A percentile compares a stretch with the other conserved stretches of the same genome.
phyloP scores from a whole-genome alignment of 2,113 vertebrate genomes.

The Myotis brandtii region DNA sequence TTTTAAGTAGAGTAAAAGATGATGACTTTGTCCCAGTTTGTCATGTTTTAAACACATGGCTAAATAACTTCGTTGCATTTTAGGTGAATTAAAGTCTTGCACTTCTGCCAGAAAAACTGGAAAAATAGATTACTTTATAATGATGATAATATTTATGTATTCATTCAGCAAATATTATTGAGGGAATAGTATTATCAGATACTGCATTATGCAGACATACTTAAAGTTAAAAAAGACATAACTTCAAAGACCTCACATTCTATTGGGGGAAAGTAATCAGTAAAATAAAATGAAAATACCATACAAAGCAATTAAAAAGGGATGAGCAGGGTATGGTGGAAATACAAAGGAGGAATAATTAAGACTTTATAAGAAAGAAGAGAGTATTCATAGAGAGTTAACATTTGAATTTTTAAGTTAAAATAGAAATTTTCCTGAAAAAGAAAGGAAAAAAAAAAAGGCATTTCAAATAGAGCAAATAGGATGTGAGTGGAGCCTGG shows the following conservation, averaged over 20 bases:
- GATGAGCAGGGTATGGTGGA: too few relatives aligned
- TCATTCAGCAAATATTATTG: slow-evolving; percentile 23
- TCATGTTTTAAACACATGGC: slow-evolving; percentile 20
- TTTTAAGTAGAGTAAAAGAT: slow-evolving; percentile 34
- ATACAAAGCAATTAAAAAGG: neutral
- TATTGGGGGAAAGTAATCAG: neutral
- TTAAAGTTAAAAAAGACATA: neutral
- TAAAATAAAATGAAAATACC: neutral
- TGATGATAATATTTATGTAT: slow-evolving; percentile 1
- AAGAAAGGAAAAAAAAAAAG: neutral
- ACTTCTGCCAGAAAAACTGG: neutral
- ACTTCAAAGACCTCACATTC: neutral
- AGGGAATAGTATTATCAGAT: neutral
- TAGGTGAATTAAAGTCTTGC: neutral
- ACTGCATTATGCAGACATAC: neutral
- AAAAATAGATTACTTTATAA: slow-evolving; percentile 24
- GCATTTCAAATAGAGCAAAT: neutral
- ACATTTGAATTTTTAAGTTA: slow-evolving; percentile 13
- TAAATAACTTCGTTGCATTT: slow-evolving; percentile 27
- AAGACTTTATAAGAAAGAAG: neutral
- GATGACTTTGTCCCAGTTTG: slow-evolving; percentile 15
- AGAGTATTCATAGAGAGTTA: neutral
- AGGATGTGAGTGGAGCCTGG: neutral
- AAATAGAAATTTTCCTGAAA: neutral
- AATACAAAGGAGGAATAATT: neutral